A percentile compares a stretch with the other conserved stretches of the same genome.
These are phyloP conservation scores for Palythoa heliodiscus DNA, from an alignment of 92 coral and sea anemone species.

Conservation along the genomic window DNA sequence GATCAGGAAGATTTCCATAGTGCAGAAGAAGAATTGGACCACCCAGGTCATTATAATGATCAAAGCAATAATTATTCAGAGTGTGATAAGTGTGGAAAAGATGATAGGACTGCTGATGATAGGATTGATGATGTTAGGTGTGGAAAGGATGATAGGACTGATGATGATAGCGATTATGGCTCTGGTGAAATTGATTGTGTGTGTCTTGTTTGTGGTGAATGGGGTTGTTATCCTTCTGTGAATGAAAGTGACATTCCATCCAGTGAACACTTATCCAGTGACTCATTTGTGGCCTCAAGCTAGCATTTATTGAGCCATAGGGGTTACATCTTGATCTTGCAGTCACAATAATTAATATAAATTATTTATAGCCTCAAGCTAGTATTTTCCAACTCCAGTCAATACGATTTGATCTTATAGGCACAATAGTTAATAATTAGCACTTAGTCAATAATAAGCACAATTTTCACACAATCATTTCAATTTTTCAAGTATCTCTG, in stretches of 20 bases:
- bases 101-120: conserved; percentile 9
- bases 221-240: conserved; percentile 4
- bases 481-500: background rate
- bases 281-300: background rate
- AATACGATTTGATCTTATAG: too few relatives aligned
- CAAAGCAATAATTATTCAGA: background rate
- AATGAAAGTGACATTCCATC: background rate
- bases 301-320: conserved; percentile 9
- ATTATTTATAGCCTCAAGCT: background rate
- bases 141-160: conserved; percentile 1
- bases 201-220: conserved; percentile 32
- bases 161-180: conserved; percentile 28
- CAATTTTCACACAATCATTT: background rate
- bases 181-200: conserved; percentile 15
- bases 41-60: background rate
- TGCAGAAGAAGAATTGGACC: conserved; percentile 8
- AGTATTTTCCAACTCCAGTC: background rate
- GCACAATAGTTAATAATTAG: too few relatives aligned
- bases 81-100: conserved; percentile 7
- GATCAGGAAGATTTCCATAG: background rate
- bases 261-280: background rate
- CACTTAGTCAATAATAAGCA: background rate
- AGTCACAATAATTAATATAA: background rate
- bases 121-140: background rate
- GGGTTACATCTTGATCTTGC: background rate